These are phyloP conservation scores for Salvelinus alpinus DNA, from an alignment of 2,113 vertebrate genomes.

Conservation along the genomic window DNA sequence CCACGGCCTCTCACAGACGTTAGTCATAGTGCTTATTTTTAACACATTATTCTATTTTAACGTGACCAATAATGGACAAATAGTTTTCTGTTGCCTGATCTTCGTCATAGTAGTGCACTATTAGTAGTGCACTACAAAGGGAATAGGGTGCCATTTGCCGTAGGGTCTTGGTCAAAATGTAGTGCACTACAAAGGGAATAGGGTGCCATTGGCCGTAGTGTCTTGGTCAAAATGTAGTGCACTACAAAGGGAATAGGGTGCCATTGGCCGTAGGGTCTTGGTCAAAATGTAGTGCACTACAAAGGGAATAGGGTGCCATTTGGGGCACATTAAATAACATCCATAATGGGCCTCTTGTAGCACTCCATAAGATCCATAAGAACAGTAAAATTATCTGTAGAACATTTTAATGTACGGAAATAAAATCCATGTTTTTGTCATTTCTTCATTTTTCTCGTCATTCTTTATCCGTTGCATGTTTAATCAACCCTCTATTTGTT, in stretches of 20 bases:
- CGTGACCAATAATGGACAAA: slow-evolving; percentile 31
- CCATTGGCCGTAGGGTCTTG: too few species aligned
- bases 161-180: too few species aligned
- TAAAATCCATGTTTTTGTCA: too few species aligned
- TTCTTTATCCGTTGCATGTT: slow-evolving; percentile 16
- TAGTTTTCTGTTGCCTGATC: slow-evolving; percentile 17
- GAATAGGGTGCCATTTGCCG: too few species aligned
- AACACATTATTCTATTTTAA: slow-evolving; percentile 60
- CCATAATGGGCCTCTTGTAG: slow-evolving; percentile 31
- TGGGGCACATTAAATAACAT: not conserved
- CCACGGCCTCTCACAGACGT: slow-evolving; percentile 55
- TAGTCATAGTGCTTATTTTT: slow-evolving; percentile 58
- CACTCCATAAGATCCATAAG: not conserved
- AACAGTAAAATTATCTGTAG: not conserved
- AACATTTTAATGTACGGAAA: not conserved
- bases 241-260: too few species aligned
- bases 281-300: too few species aligned
- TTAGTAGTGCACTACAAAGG: not conserved
- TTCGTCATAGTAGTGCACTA: too few species aligned
- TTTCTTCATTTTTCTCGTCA: not conserved
- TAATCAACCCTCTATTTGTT: slow-evolving; percentile 33
- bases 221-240: too few species aligned
- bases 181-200: too few species aligned
- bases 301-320: too few species aligned
- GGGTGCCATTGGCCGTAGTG: too few species aligned